These are phyloP conservation scores for Cnemophilus loriae DNA, from an alignment of 2,113 vertebrate genomes.

Conservation along the genomic window DNA sequence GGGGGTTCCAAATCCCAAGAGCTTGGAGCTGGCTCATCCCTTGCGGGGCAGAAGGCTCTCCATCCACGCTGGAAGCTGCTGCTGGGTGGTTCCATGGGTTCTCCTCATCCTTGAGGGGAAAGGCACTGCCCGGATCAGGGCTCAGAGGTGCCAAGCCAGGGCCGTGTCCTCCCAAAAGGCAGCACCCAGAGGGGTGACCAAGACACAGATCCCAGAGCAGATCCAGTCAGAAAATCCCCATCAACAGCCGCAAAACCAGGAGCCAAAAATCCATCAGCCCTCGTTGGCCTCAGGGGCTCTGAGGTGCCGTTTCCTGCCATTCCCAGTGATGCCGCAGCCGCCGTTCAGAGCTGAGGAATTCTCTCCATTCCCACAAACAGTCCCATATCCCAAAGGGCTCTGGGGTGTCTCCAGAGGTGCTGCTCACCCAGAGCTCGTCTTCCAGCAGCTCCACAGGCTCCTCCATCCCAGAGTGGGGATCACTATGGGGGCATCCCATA, in stretches of 20 bases:
- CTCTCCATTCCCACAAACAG: neutral
- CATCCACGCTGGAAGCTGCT: neutral
- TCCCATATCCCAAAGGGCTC: neutral
- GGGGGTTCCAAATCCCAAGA: neutral
- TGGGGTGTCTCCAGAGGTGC: fast-evolving
- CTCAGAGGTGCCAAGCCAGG: neutral
- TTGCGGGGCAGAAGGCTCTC: neutral
- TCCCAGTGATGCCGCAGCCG: fast-evolving
- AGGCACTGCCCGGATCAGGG: fast-evolving
- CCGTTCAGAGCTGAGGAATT: fast-evolving
- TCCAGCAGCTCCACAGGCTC: neutral
- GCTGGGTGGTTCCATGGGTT: neutral
- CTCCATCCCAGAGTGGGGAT: neutral
- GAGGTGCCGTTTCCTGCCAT: neutral
- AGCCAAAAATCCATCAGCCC: neutral
- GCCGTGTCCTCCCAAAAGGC: neutral
- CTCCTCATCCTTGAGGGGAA: neutral
- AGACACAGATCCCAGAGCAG: neutral
- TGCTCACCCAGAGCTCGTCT: fast-evolving
- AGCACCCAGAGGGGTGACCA: neutral
- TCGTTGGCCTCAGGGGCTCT: fast-evolving
- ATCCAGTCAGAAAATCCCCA: neutral
- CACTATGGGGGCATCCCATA: fast-evolving
- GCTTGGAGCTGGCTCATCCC: neutral
- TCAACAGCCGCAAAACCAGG: neutral